phyloP scores from a whole-genome alignment of 2,888 invertebrate genomes.

The Nemapogon koenigi region DNA sequence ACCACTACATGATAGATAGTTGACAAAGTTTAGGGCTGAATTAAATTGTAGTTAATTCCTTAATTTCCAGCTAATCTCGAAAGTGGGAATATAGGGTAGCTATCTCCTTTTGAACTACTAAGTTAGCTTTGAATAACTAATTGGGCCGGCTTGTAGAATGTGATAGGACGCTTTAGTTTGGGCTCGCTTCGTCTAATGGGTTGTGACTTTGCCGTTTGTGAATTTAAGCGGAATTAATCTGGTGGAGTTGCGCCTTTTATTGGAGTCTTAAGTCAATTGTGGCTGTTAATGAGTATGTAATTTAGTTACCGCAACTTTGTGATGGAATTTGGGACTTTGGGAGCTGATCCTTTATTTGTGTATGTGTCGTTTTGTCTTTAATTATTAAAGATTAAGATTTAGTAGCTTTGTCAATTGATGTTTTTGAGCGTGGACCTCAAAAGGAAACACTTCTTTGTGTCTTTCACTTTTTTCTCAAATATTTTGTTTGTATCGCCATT shows the following conservation, averaged over 20 bases:
- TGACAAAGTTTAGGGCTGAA: neutral
- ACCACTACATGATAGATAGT: too few relatives aligned
- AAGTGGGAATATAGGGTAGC: neutral
- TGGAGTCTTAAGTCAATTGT: too few relatives aligned
- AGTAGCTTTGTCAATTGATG: too few relatives aligned
- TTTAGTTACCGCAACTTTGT: too few relatives aligned
- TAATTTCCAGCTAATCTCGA: neutral
- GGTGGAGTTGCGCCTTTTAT: slow-evolving; percentile 9
- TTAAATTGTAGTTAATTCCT: neutral
- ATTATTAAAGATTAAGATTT: too few relatives aligned
- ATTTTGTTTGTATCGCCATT: too few relatives aligned
- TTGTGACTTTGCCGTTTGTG: slow-evolving; percentile 28
- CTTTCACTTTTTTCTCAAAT: too few relatives aligned
- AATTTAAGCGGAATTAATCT: slow-evolving; percentile 31
- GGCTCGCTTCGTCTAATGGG: slow-evolving; percentile 25
- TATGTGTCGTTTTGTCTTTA: neutral
- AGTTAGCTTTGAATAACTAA: slow-evolving; percentile 8
- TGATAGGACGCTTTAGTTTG: slow-evolving; percentile 1
- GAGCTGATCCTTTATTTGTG: too few relatives aligned
- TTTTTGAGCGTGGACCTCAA: too few relatives aligned
- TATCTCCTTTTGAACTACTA: slow-evolving; percentile 5
- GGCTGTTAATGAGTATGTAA: too few relatives aligned
- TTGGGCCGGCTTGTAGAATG: slow-evolving; percentile 2
- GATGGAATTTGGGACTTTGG: too few relatives aligned
- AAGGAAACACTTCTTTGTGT: too few relatives aligned